Conservation (phyloP, 2,888 invertebrate genomes). For the Dexiosoma caninum region DNA sequence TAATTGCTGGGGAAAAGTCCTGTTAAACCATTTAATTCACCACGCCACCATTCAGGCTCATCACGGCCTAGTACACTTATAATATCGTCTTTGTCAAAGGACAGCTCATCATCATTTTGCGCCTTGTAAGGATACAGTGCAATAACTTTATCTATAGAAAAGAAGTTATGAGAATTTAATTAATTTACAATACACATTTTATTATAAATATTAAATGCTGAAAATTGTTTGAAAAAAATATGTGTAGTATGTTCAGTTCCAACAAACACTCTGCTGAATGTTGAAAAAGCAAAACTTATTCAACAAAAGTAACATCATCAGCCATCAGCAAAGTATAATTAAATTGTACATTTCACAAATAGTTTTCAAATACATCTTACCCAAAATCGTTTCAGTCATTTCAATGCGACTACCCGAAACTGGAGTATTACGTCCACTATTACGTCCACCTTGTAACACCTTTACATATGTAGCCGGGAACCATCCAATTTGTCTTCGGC, state of each 20-base stretch:
- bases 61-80: conserved; percentile 93
- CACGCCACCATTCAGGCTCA: conserved; percentile 99
- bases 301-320: too few species aligned
- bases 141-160: conserved; percentile 86
- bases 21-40: conserved; percentile 91
- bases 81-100: conserved; percentile 93
- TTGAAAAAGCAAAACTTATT: too few species aligned
- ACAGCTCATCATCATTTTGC: conserved; percentile 95
- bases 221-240: too few species aligned
- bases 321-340: too few species aligned
- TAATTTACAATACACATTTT: too few species aligned
- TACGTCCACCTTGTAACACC: conserved; percentile 83
- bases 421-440: conserved; percentile 86
- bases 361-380: too few species aligned
- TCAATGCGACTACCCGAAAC: conserved; percentile 85
- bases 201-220: too few species aligned
- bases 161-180: neutral
- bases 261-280: too few species aligned
- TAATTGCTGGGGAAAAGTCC: conserved; percentile 98
- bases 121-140: conserved; percentile 96
- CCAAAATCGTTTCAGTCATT: conserved; percentile 78
- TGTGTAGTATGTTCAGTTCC: too few species aligned
- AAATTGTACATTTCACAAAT: too few species aligned
- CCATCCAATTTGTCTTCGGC: conserved; percentile 97
- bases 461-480: conserved; percentile 99